Percentiles rank a stretch among this genome's conserved stretches.
These are phyloP conservation scores for Procambarus clarkii DNA, from an alignment of 1,140 invertebrate genomes.

Conservation along the genomic window DNA sequence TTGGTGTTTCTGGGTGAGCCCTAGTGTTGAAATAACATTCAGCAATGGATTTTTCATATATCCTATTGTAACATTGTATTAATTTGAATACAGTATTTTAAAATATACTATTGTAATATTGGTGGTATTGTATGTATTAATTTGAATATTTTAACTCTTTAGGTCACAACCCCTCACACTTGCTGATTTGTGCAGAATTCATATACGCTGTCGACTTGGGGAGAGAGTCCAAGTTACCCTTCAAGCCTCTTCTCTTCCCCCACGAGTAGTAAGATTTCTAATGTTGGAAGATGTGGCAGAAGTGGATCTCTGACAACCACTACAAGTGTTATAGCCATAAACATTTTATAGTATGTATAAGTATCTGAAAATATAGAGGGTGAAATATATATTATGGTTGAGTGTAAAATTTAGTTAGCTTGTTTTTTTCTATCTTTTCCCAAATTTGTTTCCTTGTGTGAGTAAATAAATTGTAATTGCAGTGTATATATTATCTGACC, in stretches of 20 bases:
- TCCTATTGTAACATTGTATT: too few relatives aligned
- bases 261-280: constrained; percentile 73
- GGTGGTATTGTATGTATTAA: too few relatives aligned
- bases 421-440: too few relatives aligned
- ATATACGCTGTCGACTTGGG: constrained; percentile 74
- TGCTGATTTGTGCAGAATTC: constrained; percentile 76
- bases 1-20: too few relatives aligned
- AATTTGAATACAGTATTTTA: too few relatives aligned
- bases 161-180: constrained; percentile 77
- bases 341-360: background rate
- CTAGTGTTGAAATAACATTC: too few relatives aligned
- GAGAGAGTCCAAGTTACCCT: constrained; percentile 74
- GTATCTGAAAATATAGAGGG: background rate
- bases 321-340: background rate
- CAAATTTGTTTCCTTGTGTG: too few relatives aligned
- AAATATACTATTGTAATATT: background rate
- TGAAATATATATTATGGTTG: background rate
- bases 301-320: constrained; percentile 55
- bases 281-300: constrained; percentile 73
- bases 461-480: too few relatives aligned
- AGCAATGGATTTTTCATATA: too few relatives aligned
- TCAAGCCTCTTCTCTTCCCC: constrained; percentile 75
- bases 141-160: constrained; percentile 43
- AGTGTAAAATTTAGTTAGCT: too few relatives aligned
- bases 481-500: too few relatives aligned